Evolutionary conservation across 1,140 invertebrate genomes (phyloP), one percentile per base, ranked within the genome.

Genomic region (Bombus waltoni): DNA sequence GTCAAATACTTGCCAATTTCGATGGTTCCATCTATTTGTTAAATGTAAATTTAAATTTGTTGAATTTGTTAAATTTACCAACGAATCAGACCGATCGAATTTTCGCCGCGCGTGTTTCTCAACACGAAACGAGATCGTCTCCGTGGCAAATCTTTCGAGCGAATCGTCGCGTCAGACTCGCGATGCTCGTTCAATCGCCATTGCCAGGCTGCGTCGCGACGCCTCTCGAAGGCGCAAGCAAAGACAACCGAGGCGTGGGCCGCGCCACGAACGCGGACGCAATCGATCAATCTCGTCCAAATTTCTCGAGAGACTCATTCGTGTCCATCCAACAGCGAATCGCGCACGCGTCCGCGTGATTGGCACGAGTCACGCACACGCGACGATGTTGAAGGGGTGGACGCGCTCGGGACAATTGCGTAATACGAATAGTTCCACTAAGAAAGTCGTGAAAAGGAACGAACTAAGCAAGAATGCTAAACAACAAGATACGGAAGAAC

Each of bases 301-400:
- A 9, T 22, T 13, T 44, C 42, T 74, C 28, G 28, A 6, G 18
- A n/a, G 28, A 3, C 6, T 8, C 8, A 10, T 28, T 28, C 57
- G 57, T 47, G 28, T 11, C 47, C 47, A 32, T 32, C 13, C n/a
- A 6, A 73, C 25, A 2, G 1, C n/a, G 13, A 72, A n/a, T 28
- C 25, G 68, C 15, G 22, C 10, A 28, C 47, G 73, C 53, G 59
- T 75, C 59, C 66, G 44, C 85, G 57, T 76, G 73, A 44, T 75
- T 70, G 77, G 47, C 57, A 18, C 32, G 66, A 32, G 25, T 42
- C 62, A 28, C 59, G 73, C 82, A 25, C 44, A 76, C 81, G 18
- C 68, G 81, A 32, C 75, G 83, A 90, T 74, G 89, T 90, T 90
- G 89, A 90, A 90, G 89, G 90, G 90, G 90, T 91, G 90, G 90